These are phyloP conservation scores for Galerucella nymphaeae DNA, from an alignment of 2,888 invertebrate species.

Conservation along the genomic window DNA sequence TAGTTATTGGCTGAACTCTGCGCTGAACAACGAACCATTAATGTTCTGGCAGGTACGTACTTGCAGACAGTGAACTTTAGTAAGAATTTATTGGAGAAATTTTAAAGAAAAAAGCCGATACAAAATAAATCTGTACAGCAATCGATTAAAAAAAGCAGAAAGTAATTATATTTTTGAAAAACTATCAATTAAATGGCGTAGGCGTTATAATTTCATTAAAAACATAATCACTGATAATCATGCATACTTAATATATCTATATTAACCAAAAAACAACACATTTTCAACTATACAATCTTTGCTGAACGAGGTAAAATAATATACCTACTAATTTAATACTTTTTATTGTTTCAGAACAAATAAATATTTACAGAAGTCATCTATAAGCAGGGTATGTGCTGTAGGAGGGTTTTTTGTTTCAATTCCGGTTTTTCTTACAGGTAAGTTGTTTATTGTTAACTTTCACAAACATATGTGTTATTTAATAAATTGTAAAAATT, in stretches of 20 bases:
- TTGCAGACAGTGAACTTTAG: no score
- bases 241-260: no score
- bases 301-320: conserved; percentile 11
- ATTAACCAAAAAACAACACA: no score
- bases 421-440: conserved; percentile 92
- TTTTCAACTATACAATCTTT: neutral
- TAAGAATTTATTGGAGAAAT: no score
- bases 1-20: conserved; percentile 27
- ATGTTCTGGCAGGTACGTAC: neutral
- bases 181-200: no score
- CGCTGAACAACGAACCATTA: conserved; percentile 22
- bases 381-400: conserved; percentile 89
- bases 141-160: no score
- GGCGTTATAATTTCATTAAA: no score
- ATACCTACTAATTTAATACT: conserved; percentile 47
- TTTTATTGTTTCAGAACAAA: conserved; percentile 84
- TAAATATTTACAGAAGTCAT: conserved; percentile 92
- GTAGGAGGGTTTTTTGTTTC: conserved; percentile 95
- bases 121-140: no score
- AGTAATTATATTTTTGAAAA: no score
- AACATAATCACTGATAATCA: no score
- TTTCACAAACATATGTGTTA: neutral
- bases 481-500: conserved; percentile 6
- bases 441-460: conserved; percentile 64
- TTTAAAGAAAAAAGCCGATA: no score